Evolutionary conservation across 2,888 invertebrate species (phyloP), one percentile per base, ranked within the genome.

Genomic region (Scrobipalpa atriplicella): DNA sequence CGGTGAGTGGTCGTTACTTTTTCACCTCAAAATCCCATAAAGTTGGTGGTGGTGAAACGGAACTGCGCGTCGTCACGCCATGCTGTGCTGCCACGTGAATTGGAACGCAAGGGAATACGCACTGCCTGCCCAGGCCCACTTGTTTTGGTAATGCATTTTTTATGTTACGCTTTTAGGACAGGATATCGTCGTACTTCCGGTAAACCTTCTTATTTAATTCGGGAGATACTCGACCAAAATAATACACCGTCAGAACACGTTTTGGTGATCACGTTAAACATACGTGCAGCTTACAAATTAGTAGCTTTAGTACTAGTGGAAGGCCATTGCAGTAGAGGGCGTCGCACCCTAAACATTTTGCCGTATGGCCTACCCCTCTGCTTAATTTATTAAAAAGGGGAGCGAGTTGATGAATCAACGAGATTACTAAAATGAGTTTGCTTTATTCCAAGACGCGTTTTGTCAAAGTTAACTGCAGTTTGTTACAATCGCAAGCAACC

Each of bases 41-140:
- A 56, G 54, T 21, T 41, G 29, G 39, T 56, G 47, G 61, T 54
- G 18, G 43, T 19, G 29, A 70, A 72, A 64, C 77, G 77, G 78
- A 78, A 78, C 71, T 75, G 71, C 68, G 71, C 74, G 64, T 72
- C 73, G 78, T 80, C 80, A 80, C 81, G 79, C 81, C 72, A 78
- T 29, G 29, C 71, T 73, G 72, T 71, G 71, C 71, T 73, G 72
- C 66, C 67, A 67, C 56, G 65, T 65, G 19, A 21, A 19, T 52
- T 56, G 21, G n/a, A 29, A 56, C 56, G 21, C 11, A 13, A 10
- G 36, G 60, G 52, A 52, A 21, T 68, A 66, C 65, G 66, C 67
- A 68, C 62, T 67, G 62, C 47, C 47, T 62, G 47, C 68, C 6
- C 19, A 11, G 29, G 29, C 29, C 29, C 21, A 9, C 62, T 43